Conservation (phyloP, 1,140 invertebrate genomes). For the Drosophila setifemur region DNA sequence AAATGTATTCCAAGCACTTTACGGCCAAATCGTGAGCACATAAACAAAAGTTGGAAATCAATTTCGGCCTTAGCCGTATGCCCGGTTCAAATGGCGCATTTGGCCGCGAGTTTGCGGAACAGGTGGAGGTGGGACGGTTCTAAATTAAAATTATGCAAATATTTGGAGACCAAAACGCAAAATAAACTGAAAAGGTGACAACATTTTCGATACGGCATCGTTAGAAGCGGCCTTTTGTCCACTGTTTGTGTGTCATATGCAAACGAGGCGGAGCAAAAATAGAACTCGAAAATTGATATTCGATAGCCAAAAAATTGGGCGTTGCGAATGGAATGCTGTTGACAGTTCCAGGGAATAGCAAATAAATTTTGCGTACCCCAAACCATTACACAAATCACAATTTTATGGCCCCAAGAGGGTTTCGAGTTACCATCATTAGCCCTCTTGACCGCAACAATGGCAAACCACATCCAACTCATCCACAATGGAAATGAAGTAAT, state of each 20-base stretch:
- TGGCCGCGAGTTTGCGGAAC: slow-evolving; percentile 3
- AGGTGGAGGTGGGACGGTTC: slow-evolving; percentile 43
- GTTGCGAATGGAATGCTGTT: slow-evolving; percentile 39
- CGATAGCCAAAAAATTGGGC: slow-evolving; percentile 51
- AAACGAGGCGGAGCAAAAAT: slow-evolving; percentile 46
- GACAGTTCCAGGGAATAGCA: slow-evolving; percentile 45
- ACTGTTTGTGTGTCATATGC: slow-evolving; percentile 62
- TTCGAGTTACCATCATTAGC: slow-evolving; percentile 44
- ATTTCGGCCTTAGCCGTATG: slow-evolving; percentile 18
- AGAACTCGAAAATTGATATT: slow-evolving; percentile 49
- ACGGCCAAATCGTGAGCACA: slow-evolving; percentile 53
- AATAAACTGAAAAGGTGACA: slow-evolving; percentile 68
- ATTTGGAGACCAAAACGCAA: slow-evolving; percentile 48
- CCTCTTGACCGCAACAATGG: slow-evolving; percentile 61
- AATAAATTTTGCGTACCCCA: slow-evolving; percentile 31
- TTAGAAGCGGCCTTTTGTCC: slow-evolving; percentile 47
- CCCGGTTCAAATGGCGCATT: slow-evolving; percentile 57
- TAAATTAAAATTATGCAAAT: slow-evolving; percentile 67
- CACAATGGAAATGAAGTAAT: slow-evolving; percentile 49
- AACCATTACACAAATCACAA: slow-evolving; percentile 27
- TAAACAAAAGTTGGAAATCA: slow-evolving; percentile 34
- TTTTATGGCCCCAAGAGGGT: slow-evolving; percentile 21
- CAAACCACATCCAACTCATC: slow-evolving; percentile 17
- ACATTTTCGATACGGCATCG: slow-evolving; percentile 47
- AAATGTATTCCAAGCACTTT: slow-evolving; percentile 47